Conservation (phyloP, 2,888 invertebrate species). For the Gari tellinella region DNA sequence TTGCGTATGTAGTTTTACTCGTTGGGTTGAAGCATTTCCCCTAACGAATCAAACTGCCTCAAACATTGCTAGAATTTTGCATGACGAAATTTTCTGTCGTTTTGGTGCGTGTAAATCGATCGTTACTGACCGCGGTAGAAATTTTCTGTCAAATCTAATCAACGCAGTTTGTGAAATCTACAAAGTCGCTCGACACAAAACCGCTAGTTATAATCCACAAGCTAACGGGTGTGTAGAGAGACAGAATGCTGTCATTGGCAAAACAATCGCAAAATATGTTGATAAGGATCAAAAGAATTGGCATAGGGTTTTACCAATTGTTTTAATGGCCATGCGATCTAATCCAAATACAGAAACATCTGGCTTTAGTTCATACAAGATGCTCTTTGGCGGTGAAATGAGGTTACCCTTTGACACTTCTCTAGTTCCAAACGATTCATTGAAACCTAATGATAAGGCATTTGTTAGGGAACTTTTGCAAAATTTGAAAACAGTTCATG, state of each 20-base stretch:
- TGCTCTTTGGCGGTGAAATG: slow-evolving; percentile 54
- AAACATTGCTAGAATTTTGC: slow-evolving; percentile 36
- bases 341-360: slow-evolving; percentile 46
- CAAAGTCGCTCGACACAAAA: slow-evolving; percentile 37
- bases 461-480: slow-evolving; percentile 24
- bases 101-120: slow-evolving; percentile 40
- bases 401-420: slow-evolving; percentile 39
- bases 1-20: slow-evolving; percentile 35
- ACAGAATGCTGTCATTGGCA: slow-evolving; percentile 38
- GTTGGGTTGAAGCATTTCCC: slow-evolving; percentile 54
- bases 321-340: slow-evolving; percentile 45
- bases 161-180: slow-evolving; percentile 53
- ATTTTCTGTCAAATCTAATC: slow-evolving; percentile 49
- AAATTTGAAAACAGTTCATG: slow-evolving; percentile 29
- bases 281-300: slow-evolving; percentile 50
- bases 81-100: slow-evolving; percentile 49
- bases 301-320: slow-evolving; percentile 33
- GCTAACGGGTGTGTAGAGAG: slow-evolving; percentile 46
- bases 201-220: slow-evolving; percentile 36
- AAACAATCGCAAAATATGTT: slow-evolving; percentile 40
- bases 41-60: slow-evolving; percentile 38
- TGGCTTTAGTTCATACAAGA: slow-evolving; percentile 46
- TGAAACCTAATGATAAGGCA: slow-evolving; percentile 11
- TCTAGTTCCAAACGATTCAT: slow-evolving; percentile 27
- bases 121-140: slow-evolving; percentile 44